Percentiles rank a stretch among this genome's conserved stretches.
phyloP scores from a whole-genome alignment of 2,888 invertebrate genomes.

The Yponomeuta evonymella region DNA sequence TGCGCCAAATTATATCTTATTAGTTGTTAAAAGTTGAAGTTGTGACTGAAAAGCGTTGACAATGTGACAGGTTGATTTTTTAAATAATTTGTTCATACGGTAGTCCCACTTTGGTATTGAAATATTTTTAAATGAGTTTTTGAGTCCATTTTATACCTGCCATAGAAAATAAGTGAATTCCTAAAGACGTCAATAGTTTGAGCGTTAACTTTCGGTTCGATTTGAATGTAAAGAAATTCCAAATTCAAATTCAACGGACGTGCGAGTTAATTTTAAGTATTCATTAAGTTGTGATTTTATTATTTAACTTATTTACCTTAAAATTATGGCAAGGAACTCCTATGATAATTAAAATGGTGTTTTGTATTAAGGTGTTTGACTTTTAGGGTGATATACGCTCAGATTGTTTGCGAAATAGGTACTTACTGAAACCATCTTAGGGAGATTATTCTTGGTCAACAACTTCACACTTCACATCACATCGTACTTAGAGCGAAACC shows the following conservation, averaged over 20 bases:
- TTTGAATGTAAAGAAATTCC: constrained; percentile 39
- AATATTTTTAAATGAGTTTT: constrained; percentile 59
- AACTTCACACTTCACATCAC: no score
- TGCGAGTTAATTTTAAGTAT: constrained; percentile 72
- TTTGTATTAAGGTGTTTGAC: constrained; percentile 5
- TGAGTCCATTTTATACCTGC: constrained; percentile 66
- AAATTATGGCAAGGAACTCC: constrained; percentile 74
- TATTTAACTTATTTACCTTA: constrained; percentile 72
- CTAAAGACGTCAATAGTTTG: constrained; percentile 22
- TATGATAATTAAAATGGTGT: constrained; percentile 61
- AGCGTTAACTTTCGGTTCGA: constrained; percentile 25
- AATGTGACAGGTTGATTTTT: constrained; percentile 37
- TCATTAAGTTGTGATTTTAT: constrained; percentile 74
- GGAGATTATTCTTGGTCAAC: no score
- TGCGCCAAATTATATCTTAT: not conserved
- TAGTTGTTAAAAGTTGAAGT: not conserved
- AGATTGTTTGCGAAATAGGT: no score
- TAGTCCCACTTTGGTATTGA: constrained; percentile 49
- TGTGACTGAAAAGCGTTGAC: not conserved
- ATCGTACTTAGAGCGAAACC: no score
- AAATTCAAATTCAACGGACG: constrained; percentile 47
- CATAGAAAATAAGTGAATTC: constrained; percentile 68
- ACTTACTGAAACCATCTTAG: no score
- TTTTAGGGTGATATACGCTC: not conserved
- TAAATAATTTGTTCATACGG: constrained; percentile 48